Percentiles rank a stretch among this genome's conserved stretches.
phyloP scores from a whole-genome alignment of 2,888 invertebrate genomes.

The Dynastes hyllus region DNA sequence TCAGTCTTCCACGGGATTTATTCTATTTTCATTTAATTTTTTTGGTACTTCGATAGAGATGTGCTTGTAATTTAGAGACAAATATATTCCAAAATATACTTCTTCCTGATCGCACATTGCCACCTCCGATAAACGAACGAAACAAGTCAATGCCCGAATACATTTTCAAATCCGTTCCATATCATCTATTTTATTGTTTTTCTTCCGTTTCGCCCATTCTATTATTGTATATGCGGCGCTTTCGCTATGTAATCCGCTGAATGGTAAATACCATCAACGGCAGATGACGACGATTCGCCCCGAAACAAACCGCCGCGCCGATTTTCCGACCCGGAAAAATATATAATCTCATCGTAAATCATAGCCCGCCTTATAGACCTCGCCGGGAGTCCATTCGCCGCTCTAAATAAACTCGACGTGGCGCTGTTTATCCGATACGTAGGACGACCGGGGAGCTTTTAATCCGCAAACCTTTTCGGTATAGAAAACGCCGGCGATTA shows the following conservation, averaged over 20 bases:
- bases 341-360: not conserved
- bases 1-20: too few relatives aligned
- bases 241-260: slow-evolving; percentile 11
- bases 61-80: too few relatives aligned
- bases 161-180: not conserved
- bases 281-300: not conserved
- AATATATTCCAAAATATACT: too few relatives aligned
- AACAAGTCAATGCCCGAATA: not conserved
- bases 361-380: not conserved
- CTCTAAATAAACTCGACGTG: not conserved
- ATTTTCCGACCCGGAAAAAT: slow-evolving; percentile 7
- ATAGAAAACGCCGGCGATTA: slow-evolving; percentile 6
- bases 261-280: slow-evolving; percentile 1
- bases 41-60: too few relatives aligned
- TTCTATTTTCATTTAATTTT: too few relatives aligned
- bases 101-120: too few relatives aligned
- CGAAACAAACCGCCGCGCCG: not conserved
- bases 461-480: not conserved
- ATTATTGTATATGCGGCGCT: slow-evolving; percentile 7
- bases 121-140: not conserved
- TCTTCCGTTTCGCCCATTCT: not conserved
- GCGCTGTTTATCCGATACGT: not conserved
- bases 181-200: not conserved
- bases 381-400: not conserved
- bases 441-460: not conserved